phyloP scores from a whole-genome alignment of 1,140 invertebrate genomes.

The Scaptodrosophila lebanonensis region DNA sequence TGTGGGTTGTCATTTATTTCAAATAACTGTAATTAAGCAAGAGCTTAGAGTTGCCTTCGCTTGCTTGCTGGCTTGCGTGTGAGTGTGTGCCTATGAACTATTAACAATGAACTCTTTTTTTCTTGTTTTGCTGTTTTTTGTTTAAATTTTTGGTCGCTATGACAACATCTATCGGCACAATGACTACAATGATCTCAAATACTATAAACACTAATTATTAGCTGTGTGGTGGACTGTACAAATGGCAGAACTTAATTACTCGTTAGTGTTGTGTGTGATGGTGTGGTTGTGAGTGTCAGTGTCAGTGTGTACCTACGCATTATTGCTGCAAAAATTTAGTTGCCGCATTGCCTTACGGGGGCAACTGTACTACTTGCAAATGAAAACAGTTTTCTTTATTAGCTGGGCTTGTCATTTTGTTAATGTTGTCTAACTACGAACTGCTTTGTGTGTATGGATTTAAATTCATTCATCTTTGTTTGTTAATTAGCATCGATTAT shows the following conservation, averaged over 20 bases:
- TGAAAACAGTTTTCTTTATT: slow-evolving; percentile 3
- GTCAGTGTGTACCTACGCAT: background rate
- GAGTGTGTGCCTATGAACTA: slow-evolving; percentile 45
- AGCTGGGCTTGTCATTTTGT: slow-evolving; percentile 30
- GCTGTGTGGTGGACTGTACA: slow-evolving; percentile 28
- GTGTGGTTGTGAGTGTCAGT: background rate
- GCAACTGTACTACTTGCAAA: slow-evolving; percentile 1
- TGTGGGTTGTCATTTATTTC: slow-evolving; percentile 26
- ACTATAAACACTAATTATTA: slow-evolving; percentile 18
- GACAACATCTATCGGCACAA: too few species aligned
- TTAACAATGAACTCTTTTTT: slow-evolving; percentile 68
- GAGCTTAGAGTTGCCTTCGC: slow-evolving; percentile 28
- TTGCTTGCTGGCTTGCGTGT: slow-evolving; percentile 13
- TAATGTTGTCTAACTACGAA: slow-evolving; percentile 69
- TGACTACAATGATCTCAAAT: background rate
- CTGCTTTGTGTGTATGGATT: slow-evolving; percentile 27
- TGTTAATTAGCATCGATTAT: too few species aligned
- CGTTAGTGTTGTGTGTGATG: slow-evolving; percentile 8
- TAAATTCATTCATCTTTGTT: slow-evolving; percentile 67
- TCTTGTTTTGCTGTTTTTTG: slow-evolving; percentile 8
- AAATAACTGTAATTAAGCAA: slow-evolving; percentile 57
- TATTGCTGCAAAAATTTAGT: slow-evolving; percentile 9
- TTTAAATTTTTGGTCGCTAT: slow-evolving; percentile 7
- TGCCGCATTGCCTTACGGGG: background rate
- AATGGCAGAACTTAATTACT: slow-evolving; percentile 35